Evolutionary conservation across 2,888 invertebrate species (phyloP).

Genomic region (Coelinius sp.): DNA sequence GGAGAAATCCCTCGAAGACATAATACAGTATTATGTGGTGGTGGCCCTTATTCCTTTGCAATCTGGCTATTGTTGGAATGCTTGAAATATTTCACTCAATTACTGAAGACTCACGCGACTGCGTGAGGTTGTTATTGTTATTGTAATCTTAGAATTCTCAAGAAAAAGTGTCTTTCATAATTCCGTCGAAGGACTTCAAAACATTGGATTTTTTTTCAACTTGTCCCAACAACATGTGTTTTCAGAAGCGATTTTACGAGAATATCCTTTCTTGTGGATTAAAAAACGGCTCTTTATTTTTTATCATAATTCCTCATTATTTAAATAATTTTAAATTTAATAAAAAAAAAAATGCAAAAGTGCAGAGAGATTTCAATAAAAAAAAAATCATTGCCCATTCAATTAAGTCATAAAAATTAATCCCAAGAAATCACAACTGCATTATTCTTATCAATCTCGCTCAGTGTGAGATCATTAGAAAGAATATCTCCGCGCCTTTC

Average conservation of each 20-base stretch:
- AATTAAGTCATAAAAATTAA: constrained; percentile 34
- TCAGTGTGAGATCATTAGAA: not conserved
- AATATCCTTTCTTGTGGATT: too few species aligned
- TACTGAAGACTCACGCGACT: not conserved
- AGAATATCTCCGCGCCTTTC: constrained; percentile 11
- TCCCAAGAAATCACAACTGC: constrained; percentile 12
- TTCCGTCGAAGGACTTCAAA: too few species aligned
- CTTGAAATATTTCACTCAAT: not conserved
- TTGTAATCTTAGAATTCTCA: too few species aligned
- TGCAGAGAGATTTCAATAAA: too few species aligned
- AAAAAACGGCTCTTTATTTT: too few species aligned
- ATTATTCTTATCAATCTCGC: constrained; percentile 27
- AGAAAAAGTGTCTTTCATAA: too few species aligned
- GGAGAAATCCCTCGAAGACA: not conserved
- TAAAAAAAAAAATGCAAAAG: too few species aligned
- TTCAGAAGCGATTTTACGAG: too few species aligned
- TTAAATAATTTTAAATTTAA: too few species aligned
- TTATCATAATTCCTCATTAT: too few species aligned
- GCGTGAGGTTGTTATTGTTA: not conserved
- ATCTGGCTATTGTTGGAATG: constrained; percentile 5
- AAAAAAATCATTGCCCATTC: not conserved
- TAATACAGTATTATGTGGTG: constrained; percentile 15
- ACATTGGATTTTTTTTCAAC: too few species aligned
- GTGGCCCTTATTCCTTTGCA: not conserved
- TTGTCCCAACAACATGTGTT: too few species aligned